Evolutionary conservation across 2,888 invertebrate species (phyloP).

Genomic region (Rotaria socialis): DNA sequence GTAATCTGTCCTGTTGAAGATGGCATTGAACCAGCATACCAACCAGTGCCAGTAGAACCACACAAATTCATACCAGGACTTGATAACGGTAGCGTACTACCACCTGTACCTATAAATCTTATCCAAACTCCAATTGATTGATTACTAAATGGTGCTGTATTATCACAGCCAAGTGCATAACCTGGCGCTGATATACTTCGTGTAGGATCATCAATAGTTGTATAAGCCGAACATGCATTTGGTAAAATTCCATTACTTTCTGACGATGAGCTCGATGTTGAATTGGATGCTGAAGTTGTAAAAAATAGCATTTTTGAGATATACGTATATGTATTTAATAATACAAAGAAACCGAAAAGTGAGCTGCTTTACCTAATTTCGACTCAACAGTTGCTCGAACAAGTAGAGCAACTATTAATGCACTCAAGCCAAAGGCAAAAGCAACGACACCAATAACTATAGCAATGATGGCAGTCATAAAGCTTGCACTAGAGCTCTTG

Average conservation of each 20-base stretch:
- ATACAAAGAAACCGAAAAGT: neutral
- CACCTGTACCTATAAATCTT: neutral
- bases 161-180: conserved; percentile 7
- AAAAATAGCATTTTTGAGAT: too few species aligned
- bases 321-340: neutral
- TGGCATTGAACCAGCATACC: neutral
- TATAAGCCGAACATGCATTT: neutral
- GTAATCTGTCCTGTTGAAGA: neutral
- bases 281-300: neutral
- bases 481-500: neutral
- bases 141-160: neutral
- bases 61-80: neutral
- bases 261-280: neutral
- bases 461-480: neutral
- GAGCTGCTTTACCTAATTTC: neutral
- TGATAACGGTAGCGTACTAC: neutral
- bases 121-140: neutral
- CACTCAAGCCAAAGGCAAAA: neutral
- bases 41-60: neutral
- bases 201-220: neutral
- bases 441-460: neutral
- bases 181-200: neutral
- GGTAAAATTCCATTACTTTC: neutral
- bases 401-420: neutral
- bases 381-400: neutral